These are phyloP conservation scores for Chymomyza caudatula DNA, from an alignment of 2,888 invertebrate genomes.

Conservation along the genomic window DNA sequence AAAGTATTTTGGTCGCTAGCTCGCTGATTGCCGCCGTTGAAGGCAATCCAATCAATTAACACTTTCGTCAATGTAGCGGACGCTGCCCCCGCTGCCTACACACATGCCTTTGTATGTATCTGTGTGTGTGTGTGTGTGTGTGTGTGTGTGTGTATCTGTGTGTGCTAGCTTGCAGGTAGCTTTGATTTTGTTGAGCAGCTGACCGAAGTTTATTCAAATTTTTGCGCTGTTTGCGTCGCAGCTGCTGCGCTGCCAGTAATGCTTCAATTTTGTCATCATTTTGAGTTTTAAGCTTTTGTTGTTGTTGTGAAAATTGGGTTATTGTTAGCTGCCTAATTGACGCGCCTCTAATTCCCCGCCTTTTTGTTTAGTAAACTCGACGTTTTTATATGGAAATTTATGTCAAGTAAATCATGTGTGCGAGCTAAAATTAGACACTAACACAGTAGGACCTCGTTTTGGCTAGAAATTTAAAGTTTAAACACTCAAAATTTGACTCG, in stretches of 20 bases:
- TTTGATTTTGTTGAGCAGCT: not conserved
- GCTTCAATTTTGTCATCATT: not conserved
- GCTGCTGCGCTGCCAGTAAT: not conserved
- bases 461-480: no score
- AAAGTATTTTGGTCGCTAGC: slow-evolving; percentile 22
- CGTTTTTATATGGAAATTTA: slow-evolving; percentile 69
- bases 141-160: not conserved
- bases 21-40: slow-evolving; percentile 23
- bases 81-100: slow-evolving; percentile 46
- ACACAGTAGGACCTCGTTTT: not conserved
- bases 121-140: not conserved
- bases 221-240: not conserved
- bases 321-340: slow-evolving; percentile 48
- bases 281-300: slow-evolving; percentile 11
- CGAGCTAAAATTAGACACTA: not conserved
- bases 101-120: slow-evolving; percentile 21
- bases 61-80: slow-evolving; percentile 50
- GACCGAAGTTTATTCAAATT: not conserved
- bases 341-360: not conserved
- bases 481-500: no score
- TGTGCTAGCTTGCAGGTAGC: not conserved
- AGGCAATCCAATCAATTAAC: slow-evolving; percentile 66
- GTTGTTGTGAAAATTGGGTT: slow-evolving; percentile 59
- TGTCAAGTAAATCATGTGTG: slow-evolving; percentile 72
- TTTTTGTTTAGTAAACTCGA: slow-evolving; percentile 47